Conservation (phyloP, 2,888 invertebrate genomes). For the Agrotis clavis region DNA sequence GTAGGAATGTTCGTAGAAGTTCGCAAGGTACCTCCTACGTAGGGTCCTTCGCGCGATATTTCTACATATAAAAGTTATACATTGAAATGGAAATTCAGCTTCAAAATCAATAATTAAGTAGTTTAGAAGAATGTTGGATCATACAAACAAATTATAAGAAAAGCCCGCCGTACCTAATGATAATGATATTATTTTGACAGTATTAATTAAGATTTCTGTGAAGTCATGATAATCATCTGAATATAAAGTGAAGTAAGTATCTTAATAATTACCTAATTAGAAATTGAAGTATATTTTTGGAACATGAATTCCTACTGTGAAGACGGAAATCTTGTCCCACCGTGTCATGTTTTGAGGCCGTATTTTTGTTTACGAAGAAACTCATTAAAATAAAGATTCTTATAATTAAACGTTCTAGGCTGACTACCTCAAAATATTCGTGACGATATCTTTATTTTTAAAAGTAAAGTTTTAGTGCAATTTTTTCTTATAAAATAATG, state of each 20-base stretch:
- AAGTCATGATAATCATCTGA: not conserved
- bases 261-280: too few relatives aligned
- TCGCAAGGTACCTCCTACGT: not conserved
- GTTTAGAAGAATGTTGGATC: not conserved
- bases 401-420: conserved; percentile 30
- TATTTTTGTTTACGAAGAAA: conserved; percentile 2
- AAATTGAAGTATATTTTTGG: not conserved
- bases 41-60: not conserved
- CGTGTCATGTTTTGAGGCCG: not conserved
- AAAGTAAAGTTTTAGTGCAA: conserved; percentile 19
- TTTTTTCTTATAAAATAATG: conserved; percentile 17
- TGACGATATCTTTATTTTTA: conserved; percentile 14
- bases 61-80: not conserved
- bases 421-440: conserved; percentile 21
- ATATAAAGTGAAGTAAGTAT: not conserved
- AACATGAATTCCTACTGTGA: not conserved
- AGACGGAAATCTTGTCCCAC: not conserved
- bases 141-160: not conserved
- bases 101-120: not conserved
- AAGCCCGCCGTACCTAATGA: not conserved
- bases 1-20: not conserved
- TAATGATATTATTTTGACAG: not conserved
- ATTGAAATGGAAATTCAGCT: not conserved
- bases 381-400: conserved; percentile 29
- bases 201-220: not conserved